Evolutionary conservation across 2,888 invertebrate genomes (phyloP).

Genomic region (Amphiduros pacificus): DNA sequence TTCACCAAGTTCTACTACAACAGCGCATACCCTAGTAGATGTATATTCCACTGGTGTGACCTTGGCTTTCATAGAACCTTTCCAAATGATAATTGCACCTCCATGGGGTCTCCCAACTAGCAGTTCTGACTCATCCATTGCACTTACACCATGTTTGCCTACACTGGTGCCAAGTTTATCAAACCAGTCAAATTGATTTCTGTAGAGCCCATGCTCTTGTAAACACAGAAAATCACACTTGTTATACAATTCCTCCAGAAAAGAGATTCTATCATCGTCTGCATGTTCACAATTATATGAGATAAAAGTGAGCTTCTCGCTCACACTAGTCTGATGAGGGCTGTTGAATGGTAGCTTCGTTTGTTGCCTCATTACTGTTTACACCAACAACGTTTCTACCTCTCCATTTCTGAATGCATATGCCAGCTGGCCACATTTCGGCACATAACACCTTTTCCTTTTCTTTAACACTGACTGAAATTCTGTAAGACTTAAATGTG

Average conservation of each 20-base stretch:
- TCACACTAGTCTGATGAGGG: not conserved
- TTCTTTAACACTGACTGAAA: not conserved
- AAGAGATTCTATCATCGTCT: not conserved
- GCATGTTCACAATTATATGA: not conserved
- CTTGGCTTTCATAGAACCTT: not conserved
- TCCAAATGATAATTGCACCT: not conserved
- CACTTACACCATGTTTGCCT: not conserved
- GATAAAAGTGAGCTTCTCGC: not conserved
- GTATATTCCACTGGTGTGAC: not conserved
- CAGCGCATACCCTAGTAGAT: not conserved
- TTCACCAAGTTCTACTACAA: not conserved
- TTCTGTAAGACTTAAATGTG: not conserved
- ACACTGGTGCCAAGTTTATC: not conserved
- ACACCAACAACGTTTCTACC: not conserved
- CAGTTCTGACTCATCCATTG: not conserved
- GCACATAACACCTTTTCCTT: not conserved
- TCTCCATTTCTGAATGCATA: not conserved
- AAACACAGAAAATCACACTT: not conserved
- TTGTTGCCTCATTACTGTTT: not conserved
- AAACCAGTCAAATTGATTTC: not conserved
- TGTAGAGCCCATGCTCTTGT: constrained; percentile 1
- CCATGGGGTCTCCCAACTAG: not conserved
- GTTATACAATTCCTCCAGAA: not conserved
- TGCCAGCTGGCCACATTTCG: not conserved
- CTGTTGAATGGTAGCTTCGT: not conserved